These are phyloP conservation scores for Ganaspis brasiliensis DNA, from an alignment of 2,888 invertebrate genomes.

Conservation along the genomic window DNA sequence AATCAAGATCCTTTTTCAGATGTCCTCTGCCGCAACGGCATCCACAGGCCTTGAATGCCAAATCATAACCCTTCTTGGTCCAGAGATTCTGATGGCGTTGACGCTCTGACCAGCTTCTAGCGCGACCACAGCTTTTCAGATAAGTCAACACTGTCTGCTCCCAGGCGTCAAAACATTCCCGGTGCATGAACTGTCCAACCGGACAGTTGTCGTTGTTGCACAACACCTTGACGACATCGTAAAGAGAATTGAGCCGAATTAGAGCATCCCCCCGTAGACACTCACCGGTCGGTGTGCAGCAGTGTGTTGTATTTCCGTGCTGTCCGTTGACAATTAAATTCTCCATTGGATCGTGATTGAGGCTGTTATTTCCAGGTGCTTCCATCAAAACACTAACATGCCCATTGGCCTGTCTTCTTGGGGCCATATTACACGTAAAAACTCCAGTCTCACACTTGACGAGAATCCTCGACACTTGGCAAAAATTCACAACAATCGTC, in stretches of 20 bases:
- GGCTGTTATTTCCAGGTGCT: slow-evolving; percentile 41
- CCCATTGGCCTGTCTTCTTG: slow-evolving; percentile 75
- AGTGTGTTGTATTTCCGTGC: slow-evolving; percentile 83
- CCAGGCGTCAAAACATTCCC: slow-evolving; percentile 97
- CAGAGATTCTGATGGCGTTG: slow-evolving; percentile 97
- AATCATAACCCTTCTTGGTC: slow-evolving; percentile 98
- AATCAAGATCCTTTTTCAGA: slow-evolving; percentile 96
- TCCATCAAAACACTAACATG: slow-evolving; percentile 67
- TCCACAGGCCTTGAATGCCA: slow-evolving; percentile 96
- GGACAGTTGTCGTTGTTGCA: slow-evolving; percentile 97
- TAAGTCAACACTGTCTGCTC: slow-evolving; percentile 94
- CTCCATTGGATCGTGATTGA: slow-evolving; percentile 69
- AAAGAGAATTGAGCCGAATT: slow-evolving; percentile 86
- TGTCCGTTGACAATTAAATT: slow-evolving; percentile 67
- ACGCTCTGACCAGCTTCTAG: slow-evolving; percentile 96
- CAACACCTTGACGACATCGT: slow-evolving; percentile 92
- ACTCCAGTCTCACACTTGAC: neutral
- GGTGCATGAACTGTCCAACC: slow-evolving; percentile 96
- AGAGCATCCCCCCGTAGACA: slow-evolving; percentile 86
- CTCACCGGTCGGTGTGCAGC: slow-evolving; percentile 92
- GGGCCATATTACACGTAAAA: slow-evolving; percentile 71
- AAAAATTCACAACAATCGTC: slow-evolving; percentile 31
- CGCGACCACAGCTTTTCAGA: slow-evolving; percentile 94
- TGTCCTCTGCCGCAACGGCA: slow-evolving; percentile 97
- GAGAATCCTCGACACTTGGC: neutral